These are phyloP conservation scores for Aurelia coerulea DNA, from an alignment of 30 jellyfish, hydroid and myxozoan genomes.

Conservation along the genomic window DNA sequence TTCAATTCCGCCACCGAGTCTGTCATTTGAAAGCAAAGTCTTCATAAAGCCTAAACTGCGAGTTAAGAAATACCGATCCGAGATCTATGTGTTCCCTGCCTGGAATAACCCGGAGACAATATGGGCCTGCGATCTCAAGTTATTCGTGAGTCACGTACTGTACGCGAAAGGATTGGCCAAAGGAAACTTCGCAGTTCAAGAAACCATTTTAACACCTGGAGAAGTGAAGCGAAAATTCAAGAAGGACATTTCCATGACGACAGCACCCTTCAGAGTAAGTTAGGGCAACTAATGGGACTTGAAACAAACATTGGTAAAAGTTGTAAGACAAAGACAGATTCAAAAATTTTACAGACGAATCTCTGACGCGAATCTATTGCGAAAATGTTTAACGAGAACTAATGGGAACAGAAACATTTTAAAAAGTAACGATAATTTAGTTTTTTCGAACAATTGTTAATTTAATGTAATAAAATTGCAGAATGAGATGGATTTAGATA, in stretches of 20 bases:
- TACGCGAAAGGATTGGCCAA: constrained; percentile 60
- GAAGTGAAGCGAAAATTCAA: constrained; percentile 65
- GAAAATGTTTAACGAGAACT: background rate
- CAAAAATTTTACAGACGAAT: no score
- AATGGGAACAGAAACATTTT: constrained; percentile 13
- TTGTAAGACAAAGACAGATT: no score
- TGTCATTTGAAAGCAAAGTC: constrained; percentile 40
- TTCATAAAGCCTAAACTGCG: constrained; percentile 51
- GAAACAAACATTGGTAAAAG: no score
- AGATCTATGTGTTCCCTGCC: constrained; percentile 47
- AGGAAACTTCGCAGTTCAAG: constrained; percentile 48
- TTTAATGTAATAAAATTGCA: constrained; percentile 13
- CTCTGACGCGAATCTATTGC: no score
- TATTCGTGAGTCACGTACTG: constrained; percentile 29
- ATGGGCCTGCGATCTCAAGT: constrained; percentile 62
- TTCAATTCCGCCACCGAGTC: constrained; percentile 42
- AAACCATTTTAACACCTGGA: constrained; percentile 56
- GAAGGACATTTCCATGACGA: constrained; percentile 56
- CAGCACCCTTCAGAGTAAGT: background rate
- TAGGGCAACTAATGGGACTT: no score
- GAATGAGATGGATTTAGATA: constrained; percentile 23
- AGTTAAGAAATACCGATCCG: constrained; percentile 43
- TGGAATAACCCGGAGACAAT: constrained; percentile 46
- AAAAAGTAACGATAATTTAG: constrained; percentile 6
- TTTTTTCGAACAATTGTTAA: background rate